Percentiles rank a stretch among this genome's conserved stretches.
Evolutionary conservation across 2,888 invertebrate species (phyloP).

Genomic region (Sarcophaga rosellei): DNA sequence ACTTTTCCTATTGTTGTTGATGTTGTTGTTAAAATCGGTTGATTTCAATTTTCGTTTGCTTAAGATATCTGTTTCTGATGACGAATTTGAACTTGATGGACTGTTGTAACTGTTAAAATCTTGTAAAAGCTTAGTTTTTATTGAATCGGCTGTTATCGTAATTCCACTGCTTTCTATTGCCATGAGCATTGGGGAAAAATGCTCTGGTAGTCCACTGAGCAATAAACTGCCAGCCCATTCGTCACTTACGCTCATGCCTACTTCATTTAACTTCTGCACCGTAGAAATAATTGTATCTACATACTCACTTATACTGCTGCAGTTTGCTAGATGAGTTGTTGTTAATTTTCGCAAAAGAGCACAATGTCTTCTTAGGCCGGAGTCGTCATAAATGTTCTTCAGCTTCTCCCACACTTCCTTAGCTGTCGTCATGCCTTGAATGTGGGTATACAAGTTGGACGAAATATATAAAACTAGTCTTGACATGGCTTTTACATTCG

Average conservation of each 20-base stretch:
- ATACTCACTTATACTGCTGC: slow-evolving; percentile 23
- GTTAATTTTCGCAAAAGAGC: slow-evolving; percentile 22
- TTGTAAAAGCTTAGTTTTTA: too few species aligned
- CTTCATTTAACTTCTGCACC: slow-evolving; percentile 48
- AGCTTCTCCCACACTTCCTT: slow-evolving; percentile 33
- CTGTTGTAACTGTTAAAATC: too few species aligned
- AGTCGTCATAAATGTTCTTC: slow-evolving; percentile 21
- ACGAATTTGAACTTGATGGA: too few species aligned
- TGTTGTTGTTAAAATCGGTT: too few species aligned
- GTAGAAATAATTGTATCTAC: slow-evolving; percentile 18
- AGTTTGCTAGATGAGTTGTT: slow-evolving; percentile 44
- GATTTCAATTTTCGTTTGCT: too few species aligned
- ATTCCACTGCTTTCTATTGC: too few species aligned
- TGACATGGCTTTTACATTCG: slow-evolving; percentile 26
- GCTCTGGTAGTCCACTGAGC: slow-evolving; percentile 37
- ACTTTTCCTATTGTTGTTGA: too few species aligned
- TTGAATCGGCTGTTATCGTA: too few species aligned
- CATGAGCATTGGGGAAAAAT: slow-evolving; percentile 18
- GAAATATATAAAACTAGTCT: slow-evolving; percentile 45
- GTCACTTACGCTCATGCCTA: slow-evolving; percentile 36
- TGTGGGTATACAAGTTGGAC: slow-evolving; percentile 35
- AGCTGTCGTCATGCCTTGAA: slow-evolving; percentile 28
- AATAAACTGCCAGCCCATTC: slow-evolving; percentile 44
- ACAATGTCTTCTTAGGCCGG: not conserved
- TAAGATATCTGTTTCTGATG: too few species aligned